phyloP scores from a whole-genome alignment of 2,797 vertebrate species.

The Gallinago stenura region DNA sequence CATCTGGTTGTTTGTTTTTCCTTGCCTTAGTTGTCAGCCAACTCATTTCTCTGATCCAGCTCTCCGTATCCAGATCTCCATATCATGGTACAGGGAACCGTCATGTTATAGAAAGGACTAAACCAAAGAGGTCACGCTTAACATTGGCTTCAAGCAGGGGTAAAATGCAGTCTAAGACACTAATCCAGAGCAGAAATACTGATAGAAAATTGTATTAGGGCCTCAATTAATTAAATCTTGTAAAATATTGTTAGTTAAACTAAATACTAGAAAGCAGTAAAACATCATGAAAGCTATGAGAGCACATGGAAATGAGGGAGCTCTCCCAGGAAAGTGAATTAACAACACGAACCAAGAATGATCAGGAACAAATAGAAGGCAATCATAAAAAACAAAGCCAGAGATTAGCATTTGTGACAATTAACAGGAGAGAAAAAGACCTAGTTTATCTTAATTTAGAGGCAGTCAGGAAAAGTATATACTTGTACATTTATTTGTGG shows the following conservation, averaged over 20 bases:
- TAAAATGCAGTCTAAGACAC: neutral
- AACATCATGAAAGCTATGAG: neutral
- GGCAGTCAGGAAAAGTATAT: neutral
- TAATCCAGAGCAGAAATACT: neutral
- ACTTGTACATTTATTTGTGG: neutral
- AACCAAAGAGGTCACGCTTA: neutral
- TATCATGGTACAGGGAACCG: neutral
- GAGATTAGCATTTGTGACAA: neutral
- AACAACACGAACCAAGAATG: neutral
- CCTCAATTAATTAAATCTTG: neutral
- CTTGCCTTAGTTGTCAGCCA: neutral
- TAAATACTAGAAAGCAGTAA: neutral
- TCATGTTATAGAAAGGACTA: neutral
- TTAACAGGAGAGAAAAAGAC: neutral
- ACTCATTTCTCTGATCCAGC: neutral
- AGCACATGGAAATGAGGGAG: neutral
- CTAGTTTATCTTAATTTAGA: neutral
- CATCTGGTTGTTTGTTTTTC: neutral
- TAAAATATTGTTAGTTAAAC: neutral
- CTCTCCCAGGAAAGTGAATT: neutral
- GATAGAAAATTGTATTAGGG: neutral
- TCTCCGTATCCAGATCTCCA: neutral
- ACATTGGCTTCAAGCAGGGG: neutral
- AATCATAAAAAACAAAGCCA: neutral
- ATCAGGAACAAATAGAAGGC: neutral